A percentile compares a stretch with the other conserved stretches of the same genome.
phyloP scores from a whole-genome alignment of 2,888 invertebrate species.

The Rhingia rostrata region DNA sequence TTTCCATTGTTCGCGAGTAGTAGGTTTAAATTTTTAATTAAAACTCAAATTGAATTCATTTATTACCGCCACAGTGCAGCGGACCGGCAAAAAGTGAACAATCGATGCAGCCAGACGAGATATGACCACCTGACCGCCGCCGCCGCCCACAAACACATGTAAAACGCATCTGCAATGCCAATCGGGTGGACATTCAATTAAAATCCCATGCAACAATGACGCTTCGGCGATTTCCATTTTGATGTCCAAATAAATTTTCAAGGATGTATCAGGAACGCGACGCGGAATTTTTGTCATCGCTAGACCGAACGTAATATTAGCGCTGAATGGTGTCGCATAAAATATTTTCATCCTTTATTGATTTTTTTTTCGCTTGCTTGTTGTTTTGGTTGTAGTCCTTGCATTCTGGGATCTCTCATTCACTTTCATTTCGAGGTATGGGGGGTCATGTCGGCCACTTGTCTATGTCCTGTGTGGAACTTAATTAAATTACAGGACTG shows the following conservation, averaged over 20 bases:
- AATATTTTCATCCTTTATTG: conserved; percentile 17
- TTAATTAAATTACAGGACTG: conserved; percentile 44
- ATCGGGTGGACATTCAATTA: conserved; percentile 51
- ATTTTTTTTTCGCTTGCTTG: background rate
- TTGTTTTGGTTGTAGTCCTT: background rate
- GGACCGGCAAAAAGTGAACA: conserved; percentile 28
- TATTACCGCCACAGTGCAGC: conserved; percentile 10
- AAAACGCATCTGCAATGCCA: conserved; percentile 52
- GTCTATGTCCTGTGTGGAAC: conserved; percentile 25
- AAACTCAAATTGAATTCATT: conserved; percentile 57
- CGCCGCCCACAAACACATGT: conserved; percentile 39
- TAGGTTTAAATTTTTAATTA: conserved; percentile 52
- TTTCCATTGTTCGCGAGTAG: conserved; percentile 13
- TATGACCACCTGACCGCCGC: conserved; percentile 27
- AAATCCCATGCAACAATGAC: conserved; percentile 40
- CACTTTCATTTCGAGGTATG: background rate
- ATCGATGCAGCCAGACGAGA: conserved; percentile 48
- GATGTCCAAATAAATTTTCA: conserved; percentile 24
- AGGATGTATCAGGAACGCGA: background rate
- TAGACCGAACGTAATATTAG: conserved; percentile 18
- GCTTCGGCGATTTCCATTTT: conserved; percentile 38
- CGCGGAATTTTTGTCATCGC: conserved; percentile 21
- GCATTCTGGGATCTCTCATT: conserved; percentile 10
- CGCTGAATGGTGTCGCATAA: conserved; percentile 23
- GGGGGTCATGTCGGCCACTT: background rate